Conservation (phyloP, 2,888 invertebrate genomes). For the Pyrrhia umbra region DNA sequence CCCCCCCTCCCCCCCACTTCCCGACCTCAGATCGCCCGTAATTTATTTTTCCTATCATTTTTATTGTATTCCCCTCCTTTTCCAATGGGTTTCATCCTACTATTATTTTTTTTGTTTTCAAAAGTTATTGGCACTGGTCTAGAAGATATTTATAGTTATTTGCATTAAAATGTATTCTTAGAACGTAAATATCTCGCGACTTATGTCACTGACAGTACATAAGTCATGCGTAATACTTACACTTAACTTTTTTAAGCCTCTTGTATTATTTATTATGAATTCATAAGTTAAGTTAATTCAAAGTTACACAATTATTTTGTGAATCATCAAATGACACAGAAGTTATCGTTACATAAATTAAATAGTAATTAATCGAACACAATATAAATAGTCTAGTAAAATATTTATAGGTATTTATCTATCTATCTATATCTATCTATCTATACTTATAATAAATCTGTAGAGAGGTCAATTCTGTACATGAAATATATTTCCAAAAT, state of each 20-base stretch:
- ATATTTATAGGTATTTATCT: too few species aligned
- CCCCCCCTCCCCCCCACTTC: too few species aligned
- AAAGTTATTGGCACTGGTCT: too few species aligned
- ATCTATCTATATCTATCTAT: too few species aligned
- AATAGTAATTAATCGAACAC: not conserved
- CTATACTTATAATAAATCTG: too few species aligned
- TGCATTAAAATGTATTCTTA: not conserved
- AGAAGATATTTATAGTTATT: not conserved
- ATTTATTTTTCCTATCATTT: too few species aligned
- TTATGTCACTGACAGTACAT: not conserved
- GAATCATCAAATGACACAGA: not conserved
- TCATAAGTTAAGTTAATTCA: not conserved
- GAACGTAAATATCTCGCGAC: not conserved
- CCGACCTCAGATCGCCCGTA: too few species aligned
- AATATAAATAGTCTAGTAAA: too few species aligned
- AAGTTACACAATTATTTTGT: not conserved
- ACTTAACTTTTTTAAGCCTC: not conserved
- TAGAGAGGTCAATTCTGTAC: too few species aligned
- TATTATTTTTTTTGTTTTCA: conserved; percentile 3
- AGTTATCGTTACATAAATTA: not conserved
- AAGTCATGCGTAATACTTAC: not conserved
- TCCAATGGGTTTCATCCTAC: too few species aligned
- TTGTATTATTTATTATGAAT: not conserved
- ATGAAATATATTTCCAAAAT: too few species aligned
- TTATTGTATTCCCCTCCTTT: too few species aligned